Base-by-base conservation (phyloP, 2,888 invertebrate species). In the Drosophila lutescens region DNA sequence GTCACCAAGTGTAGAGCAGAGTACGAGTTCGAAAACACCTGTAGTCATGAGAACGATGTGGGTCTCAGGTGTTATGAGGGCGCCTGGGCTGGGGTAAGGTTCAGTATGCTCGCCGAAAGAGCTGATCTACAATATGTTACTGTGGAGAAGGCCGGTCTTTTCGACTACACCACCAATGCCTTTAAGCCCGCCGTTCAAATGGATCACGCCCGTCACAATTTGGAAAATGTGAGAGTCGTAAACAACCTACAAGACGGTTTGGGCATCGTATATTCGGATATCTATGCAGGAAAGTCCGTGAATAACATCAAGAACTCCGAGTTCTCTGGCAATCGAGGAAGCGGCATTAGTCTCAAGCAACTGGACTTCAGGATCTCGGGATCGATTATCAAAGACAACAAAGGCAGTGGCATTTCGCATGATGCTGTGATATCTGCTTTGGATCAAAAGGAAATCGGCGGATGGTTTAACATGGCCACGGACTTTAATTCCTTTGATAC, bases 241-340 rank as follows among this genome's bases (percentile, higher is more conserved):
- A 95, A 98, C 88, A 99, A 98, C 90, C 95, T 96, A 57, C 96
- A 97, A 83, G 98, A 98, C 89, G 99, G 99, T 0, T 93, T 99
- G 32, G 98, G 98, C 34, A 95, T 99, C 43, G 93, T 98, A 68
- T 99, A 98, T 92, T 97, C 98, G 0, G 98, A 99, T 92, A 95
- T 99, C 66, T 98, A 96, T 91, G 96, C 97, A 26, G 95, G 96
- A 2, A 96, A 96, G 89, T 94, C 96, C 0, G 94, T 96, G 4
- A 97, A 97, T 81, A 95, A 95, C 30, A 95, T 97, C 0, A 95
- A 95, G 80, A 96, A 97, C 90, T 97, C 96, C 0, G 96, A 97
- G 88, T 97, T 98, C 89, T 95, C 95, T 1, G 94, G 95, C 57
- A 98, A 98, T 89, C 94, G 94, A 80, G 97, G 97, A 5, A 97